These are phyloP conservation scores for Meloidogyne hapla DNA, from an alignment of 1,140 invertebrate species.

Conservation along the genomic window DNA sequence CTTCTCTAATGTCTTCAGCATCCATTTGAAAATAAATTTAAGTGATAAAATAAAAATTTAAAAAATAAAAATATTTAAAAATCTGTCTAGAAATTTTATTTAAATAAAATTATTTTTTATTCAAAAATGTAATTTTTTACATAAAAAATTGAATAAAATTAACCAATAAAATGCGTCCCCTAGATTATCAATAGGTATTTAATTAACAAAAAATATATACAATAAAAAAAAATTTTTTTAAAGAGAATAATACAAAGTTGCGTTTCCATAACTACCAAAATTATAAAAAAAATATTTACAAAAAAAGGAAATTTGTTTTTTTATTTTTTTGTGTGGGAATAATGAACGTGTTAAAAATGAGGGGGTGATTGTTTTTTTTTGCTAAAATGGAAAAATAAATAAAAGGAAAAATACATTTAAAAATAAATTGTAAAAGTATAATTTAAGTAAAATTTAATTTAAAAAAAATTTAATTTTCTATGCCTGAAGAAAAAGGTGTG, in stretches of 20 bases:
- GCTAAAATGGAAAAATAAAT: background rate
- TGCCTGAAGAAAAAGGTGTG: background rate
- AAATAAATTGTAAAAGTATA: background rate
- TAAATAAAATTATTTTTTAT: background rate
- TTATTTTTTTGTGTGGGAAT: background rate
- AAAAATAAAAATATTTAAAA: background rate
- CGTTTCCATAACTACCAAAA: background rate
- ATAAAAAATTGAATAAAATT: too few relatives aligned
- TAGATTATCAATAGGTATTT: background rate
- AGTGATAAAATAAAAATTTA: background rate
- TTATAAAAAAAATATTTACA: background rate
- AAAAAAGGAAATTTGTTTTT: background rate
- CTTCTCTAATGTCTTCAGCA: conserved; percentile 34
- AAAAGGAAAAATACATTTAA: background rate
- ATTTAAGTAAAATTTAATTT: too few relatives aligned
- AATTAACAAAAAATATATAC: background rate
- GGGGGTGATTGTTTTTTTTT: background rate
- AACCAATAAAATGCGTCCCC: too few relatives aligned
- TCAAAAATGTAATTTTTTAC: too few relatives aligned
- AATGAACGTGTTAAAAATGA: background rate
- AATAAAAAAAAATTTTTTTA: background rate
- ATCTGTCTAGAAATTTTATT: too few relatives aligned
- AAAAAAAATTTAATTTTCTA: conserved; percentile 6
- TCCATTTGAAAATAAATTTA: conserved; percentile 11
- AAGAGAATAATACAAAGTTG: background rate